Conservation (phyloP, 1,140 invertebrate species). For the Metaphire vulgaris region DNA sequence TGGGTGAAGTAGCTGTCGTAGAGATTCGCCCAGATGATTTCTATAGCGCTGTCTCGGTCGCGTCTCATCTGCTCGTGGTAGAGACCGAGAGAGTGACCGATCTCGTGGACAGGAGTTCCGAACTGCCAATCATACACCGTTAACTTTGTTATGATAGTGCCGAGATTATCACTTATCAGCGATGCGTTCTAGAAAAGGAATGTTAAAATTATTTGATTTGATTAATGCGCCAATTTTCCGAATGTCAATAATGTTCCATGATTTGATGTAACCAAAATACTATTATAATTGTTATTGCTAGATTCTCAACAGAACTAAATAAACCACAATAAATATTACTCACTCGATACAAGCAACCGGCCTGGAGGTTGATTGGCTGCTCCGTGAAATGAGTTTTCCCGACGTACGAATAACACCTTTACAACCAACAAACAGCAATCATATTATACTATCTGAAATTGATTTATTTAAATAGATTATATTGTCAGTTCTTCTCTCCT, state of each 20-base stretch:
- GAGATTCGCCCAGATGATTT: slow-evolving; percentile 51
- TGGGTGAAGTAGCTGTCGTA: slow-evolving; percentile 41
- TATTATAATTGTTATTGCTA: background rate
- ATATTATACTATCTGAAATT: too few species aligned
- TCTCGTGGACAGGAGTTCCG: slow-evolving; percentile 50
- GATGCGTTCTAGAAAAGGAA: background rate
- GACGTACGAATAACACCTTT: background rate
- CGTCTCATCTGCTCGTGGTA: slow-evolving; percentile 51
- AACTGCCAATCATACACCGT: background rate
- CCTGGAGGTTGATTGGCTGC: background rate
- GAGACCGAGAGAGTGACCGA: slow-evolving; percentile 49
- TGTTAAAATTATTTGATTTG: background rate
- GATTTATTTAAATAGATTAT: too few species aligned
- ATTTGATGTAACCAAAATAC: background rate
- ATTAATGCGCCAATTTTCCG: background rate
- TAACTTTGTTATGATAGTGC: background rate
- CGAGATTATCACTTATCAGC: background rate
- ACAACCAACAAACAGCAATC: too few species aligned
- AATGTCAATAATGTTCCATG: background rate
- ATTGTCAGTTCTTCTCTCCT: too few species aligned
- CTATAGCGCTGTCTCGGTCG: slow-evolving; percentile 42
- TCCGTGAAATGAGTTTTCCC: background rate
- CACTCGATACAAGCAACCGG: background rate
- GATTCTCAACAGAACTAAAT: background rate
- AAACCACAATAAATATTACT: background rate